A percentile compares a stretch with the other conserved stretches of the same genome.
Evolutionary conservation across 1,140 invertebrate genomes (phyloP).

Genomic region (Phymorhynchus buccinoides): DNA sequence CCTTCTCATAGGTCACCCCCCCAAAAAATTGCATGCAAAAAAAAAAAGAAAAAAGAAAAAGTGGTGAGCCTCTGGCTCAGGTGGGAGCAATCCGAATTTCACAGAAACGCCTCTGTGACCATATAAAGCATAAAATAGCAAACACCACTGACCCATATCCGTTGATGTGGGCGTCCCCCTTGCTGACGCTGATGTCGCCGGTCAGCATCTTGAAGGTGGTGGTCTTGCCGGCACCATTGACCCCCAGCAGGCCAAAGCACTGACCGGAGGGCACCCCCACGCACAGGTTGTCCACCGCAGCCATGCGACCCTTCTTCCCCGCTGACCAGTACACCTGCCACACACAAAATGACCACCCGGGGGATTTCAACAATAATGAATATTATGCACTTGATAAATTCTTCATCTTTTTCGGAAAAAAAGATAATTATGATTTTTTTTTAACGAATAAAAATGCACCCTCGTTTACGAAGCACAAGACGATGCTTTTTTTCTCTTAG

Average conservation of each 20-base stretch:
- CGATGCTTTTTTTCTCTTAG: too few species aligned
- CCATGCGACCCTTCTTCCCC: slow-evolving; percentile 60
- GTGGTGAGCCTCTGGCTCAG: too few species aligned
- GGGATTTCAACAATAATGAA: too few species aligned
- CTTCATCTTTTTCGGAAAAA: too few species aligned
- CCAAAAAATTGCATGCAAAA: not conserved
- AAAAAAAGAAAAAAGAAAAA: too few species aligned
- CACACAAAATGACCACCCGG: too few species aligned
- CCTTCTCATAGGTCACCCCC: not conserved
- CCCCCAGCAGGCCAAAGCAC: slow-evolving; percentile 88
- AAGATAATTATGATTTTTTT: too few species aligned
- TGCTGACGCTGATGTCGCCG: slow-evolving; percentile 78
- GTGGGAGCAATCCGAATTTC: too few species aligned
- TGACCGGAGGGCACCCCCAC: slow-evolving; percentile 84
- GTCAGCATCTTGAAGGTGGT: slow-evolving; percentile 89
- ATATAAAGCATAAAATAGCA: not conserved
- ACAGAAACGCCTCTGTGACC: too few species aligned
- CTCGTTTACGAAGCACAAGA: too few species aligned
- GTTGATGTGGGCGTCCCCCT: slow-evolving; percentile 77
- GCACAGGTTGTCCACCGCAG: slow-evolving; percentile 81
- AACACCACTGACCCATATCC: slow-evolving; percentile 66
- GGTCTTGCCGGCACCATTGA: slow-evolving; percentile 92
- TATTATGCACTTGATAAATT: too few species aligned
- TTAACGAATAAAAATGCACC: too few species aligned
- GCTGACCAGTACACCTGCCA: slow-evolving; percentile 54